phyloP scores from a whole-genome alignment of 2,888 invertebrate genomes.

The Aelia acuminata region DNA sequence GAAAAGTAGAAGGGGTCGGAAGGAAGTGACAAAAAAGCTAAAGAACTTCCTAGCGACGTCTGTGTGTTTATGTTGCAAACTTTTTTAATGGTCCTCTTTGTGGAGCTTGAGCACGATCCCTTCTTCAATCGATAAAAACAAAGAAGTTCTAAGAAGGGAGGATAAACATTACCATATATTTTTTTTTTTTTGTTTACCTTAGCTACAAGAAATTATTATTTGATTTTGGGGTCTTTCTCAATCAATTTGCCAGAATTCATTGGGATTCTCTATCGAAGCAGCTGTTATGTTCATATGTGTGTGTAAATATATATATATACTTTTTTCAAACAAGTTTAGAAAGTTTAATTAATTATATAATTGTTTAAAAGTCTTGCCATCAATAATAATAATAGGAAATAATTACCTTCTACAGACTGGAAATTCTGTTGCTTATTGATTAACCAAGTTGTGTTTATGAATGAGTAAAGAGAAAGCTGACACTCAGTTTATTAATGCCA shows the following conservation, averaged over 20 bases:
- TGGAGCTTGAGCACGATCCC: background rate
- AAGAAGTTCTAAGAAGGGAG: constrained; percentile 3
- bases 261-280: background rate
- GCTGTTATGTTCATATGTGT: background rate
- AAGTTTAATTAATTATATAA: too few relatives aligned
- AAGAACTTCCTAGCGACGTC: constrained; percentile 15
- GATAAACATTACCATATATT: constrained; percentile 30
- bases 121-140: constrained; percentile 37
- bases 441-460: too few relatives aligned
- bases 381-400: too few relatives aligned
- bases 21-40: background rate
- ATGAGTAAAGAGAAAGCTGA: too few relatives aligned
- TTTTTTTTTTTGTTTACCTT: background rate
- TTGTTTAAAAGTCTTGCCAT: too few relatives aligned
- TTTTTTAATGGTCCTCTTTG: constrained; percentile 49
- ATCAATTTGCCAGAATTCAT: background rate
- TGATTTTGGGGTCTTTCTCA: background rate
- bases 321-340: too few relatives aligned
- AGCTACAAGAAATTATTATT: background rate
- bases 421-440: too few relatives aligned
- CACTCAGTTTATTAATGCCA: too few relatives aligned
- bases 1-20: background rate
- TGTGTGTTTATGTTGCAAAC: constrained; percentile 13
- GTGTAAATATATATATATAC: too few relatives aligned
- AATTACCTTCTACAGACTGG: too few relatives aligned